Conservation (phyloP, 2,113 vertebrate species). For the Ophthalmolycus amberensis region DNA sequence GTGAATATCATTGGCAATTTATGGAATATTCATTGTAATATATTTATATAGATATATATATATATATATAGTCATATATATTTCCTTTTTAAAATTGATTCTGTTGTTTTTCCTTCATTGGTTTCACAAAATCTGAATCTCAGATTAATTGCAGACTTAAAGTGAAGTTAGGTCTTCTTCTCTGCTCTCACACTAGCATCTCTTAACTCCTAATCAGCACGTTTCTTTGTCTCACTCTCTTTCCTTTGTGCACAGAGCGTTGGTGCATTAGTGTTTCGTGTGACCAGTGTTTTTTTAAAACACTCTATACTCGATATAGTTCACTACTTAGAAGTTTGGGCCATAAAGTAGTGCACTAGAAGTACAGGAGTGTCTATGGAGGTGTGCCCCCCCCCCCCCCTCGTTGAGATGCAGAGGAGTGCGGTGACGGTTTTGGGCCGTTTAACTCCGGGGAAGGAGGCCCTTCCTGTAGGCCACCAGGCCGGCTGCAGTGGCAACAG, state of each 20-base stretch:
- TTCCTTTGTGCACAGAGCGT: conserved; percentile 4
- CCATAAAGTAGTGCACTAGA: conserved; percentile 43
- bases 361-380: conserved; percentile 33
- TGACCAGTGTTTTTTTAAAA: conserved; percentile 31
- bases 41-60: background rate
- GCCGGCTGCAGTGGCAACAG: conserved; percentile 77
- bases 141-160: conserved; percentile 23
- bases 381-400: background rate
- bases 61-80: background rate
- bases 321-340: conserved; percentile 30
- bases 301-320: background rate
- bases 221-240: background rate
- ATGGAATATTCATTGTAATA: conserved; percentile 23
- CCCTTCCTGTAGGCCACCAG: conserved; percentile 88
- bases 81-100: conserved; percentile 8
- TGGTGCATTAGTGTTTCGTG: conserved; percentile 9
- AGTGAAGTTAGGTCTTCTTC: background rate
- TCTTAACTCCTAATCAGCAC: background rate
- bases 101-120: conserved; percentile 37
- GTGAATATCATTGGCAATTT: conserved; percentile 62
- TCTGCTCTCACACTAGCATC: conserved; percentile 2
- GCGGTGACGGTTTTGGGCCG: background rate
- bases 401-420: conserved; percentile 14
- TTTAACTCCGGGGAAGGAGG: conserved; percentile 78
- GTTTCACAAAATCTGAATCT: conserved; percentile 43